phyloP scores from a whole-genome alignment of 2,797 vertebrate genomes.

The Anguilla anguilla region DNA sequence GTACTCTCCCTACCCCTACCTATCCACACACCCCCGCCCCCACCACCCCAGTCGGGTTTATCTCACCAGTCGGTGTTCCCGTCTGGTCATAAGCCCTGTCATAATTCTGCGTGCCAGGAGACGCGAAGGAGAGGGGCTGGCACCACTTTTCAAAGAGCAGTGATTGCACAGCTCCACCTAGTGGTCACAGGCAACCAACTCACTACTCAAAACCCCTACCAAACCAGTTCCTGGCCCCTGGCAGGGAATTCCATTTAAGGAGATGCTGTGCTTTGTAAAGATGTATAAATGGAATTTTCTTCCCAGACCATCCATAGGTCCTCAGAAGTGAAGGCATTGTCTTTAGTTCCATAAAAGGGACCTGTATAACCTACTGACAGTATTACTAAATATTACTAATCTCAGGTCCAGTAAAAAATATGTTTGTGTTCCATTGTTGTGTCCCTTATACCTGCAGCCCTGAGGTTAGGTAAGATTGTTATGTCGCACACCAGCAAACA shows the following conservation, averaged over 20 bases:
- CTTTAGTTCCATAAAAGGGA: neutral
- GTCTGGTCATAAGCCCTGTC: conserved; percentile 4
- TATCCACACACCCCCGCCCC: neutral
- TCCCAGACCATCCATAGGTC: conserved; percentile 39
- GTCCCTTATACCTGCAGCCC: neutral
- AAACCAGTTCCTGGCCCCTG: neutral
- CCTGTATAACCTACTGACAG: neutral
- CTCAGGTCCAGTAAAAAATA: neutral
- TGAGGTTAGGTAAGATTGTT: neutral
- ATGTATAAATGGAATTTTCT: conserved; percentile 41
- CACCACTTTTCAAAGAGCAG: conserved; percentile 23
- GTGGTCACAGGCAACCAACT: conserved; percentile 56
- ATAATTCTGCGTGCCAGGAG: conserved; percentile 2
- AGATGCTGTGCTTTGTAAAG: neutral
- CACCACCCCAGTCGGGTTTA: conserved; percentile 18
- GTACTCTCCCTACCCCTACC: neutral
- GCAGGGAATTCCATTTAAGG: neutral
- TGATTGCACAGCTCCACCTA: conserved; percentile 67
- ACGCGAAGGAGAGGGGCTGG: neutral
- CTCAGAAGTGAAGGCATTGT: conserved; percentile 33
- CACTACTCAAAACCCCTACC: neutral
- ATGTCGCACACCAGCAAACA: neutral
- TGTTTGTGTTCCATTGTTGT: neutral
- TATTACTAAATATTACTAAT: neutral
- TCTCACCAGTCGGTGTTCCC: conserved; percentile 27